Evolutionary conservation across 2,797 vertebrate genomes (phyloP), one percentile per base, ranked within the genome.

Genomic region (Todus mexicanus): DNA sequence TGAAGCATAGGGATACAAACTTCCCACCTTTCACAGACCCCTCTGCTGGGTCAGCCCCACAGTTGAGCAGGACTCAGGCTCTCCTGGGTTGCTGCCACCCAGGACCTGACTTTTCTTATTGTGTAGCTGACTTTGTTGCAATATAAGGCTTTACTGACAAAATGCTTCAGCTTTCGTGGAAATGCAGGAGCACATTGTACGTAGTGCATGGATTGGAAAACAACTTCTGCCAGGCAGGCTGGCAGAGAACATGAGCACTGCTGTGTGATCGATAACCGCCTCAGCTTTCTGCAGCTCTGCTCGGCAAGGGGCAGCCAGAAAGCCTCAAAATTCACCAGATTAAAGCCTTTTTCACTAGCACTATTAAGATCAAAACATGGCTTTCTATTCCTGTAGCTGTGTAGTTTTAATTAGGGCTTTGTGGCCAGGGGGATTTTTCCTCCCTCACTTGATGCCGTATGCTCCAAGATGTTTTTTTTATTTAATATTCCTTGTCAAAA

Each of bases 251-350:
- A 1, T 0, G 1, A 82, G 43, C 15, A 13, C 37, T 84, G 43
- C 80, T 60, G 40, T 12, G 63, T 47, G 77, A 92, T 91, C 43
- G 0, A 92, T 84, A 47, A 5, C 1, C 3, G 57, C 35, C 65
- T 50, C 45, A 51, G 75, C 13, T 83, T 78, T 94, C 50, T 53
- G 69, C 65, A 91, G 76, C 65, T 91, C 73, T 81, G 16, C 87
- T 87, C 4, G 0, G 70, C 56, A 66, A 91, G 77, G 8, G n/a
- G 14, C 68, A 86, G 82, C 14, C 73, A 84, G 66, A 88, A 73
- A 88, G 29, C 83, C 70, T 88, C 56, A 64, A 71, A 85, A 86
- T 88, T 78, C 63, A 91, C 29, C 26, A 40, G 51, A 5, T 51
- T 19, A 81, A 92, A 86, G 27, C 47, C 65, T 70, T 84, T 85